Conservation (phyloP, 2,113 vertebrate genomes). For the Lipophrys pholis region DNA sequence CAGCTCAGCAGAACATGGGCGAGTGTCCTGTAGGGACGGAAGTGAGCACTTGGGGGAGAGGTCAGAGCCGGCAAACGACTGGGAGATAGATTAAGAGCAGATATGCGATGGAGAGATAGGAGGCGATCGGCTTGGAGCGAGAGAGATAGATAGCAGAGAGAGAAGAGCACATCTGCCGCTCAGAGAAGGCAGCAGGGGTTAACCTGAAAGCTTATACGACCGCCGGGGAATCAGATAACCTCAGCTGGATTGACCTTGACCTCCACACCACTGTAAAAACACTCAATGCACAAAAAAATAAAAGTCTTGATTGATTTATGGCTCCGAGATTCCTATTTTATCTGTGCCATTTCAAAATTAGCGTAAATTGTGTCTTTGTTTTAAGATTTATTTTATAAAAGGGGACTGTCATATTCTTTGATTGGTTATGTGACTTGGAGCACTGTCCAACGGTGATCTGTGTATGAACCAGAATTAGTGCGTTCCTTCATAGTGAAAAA, state of each 20-base stretch:
- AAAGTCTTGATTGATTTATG: background rate
- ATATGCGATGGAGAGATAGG: conserved; percentile 29
- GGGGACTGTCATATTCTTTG: no score
- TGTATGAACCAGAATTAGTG: no score
- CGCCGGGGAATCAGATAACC: conserved; percentile 42
- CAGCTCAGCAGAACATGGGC: conserved; percentile 17
- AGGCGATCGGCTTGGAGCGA: conserved; percentile 14
- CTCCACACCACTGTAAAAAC: background rate
- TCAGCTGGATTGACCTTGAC: conserved; percentile 30
- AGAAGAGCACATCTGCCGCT: conserved; percentile 4
- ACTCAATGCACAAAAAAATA: background rate
- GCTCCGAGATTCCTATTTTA: background rate
- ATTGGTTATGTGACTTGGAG: no score
- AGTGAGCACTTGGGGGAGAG: background rate
- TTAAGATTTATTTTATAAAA: no score
- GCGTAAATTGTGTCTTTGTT: no score
- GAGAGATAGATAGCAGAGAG: conserved; percentile 30
- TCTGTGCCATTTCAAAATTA: background rate
- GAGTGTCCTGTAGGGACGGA: background rate
- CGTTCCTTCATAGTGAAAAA: no score
- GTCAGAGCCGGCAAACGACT: conserved; percentile 22
- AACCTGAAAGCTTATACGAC: conserved; percentile 27
- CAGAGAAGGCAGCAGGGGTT: conserved; percentile 12
- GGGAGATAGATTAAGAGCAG: conserved; percentile 23
- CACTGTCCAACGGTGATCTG: no score